phyloP scores from a whole-genome alignment of 2,113 vertebrate genomes.

The Uria aalge region DNA sequence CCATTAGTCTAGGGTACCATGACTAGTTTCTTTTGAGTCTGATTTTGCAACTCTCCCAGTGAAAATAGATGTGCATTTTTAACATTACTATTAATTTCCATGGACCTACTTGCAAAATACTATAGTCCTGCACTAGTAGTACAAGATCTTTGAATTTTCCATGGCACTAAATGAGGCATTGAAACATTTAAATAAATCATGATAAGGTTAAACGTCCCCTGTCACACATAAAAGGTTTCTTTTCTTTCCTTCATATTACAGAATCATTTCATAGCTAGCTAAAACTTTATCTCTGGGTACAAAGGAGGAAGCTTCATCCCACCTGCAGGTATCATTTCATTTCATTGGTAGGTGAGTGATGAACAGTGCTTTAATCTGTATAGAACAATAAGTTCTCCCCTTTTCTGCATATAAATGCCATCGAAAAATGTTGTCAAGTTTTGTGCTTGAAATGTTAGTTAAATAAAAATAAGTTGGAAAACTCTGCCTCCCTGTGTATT shows the following conservation, averaged over 20 bases:
- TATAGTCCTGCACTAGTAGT: background rate
- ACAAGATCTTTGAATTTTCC: background rate
- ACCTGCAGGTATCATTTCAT: background rate
- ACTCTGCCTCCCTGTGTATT: conserved; percentile 14
- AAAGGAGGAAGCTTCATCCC: background rate
- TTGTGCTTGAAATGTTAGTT: conserved; percentile 2
- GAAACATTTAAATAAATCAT: background rate
- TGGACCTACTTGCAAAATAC: background rate
- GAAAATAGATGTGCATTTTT: background rate
- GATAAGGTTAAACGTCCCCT: background rate
- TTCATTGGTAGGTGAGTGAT: background rate
- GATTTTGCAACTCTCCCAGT: background rate
- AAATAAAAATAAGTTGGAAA: conserved; percentile 47
- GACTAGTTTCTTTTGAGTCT: background rate
- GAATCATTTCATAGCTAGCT: background rate
- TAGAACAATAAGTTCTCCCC: background rate
- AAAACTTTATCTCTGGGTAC: background rate
- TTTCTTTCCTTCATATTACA: background rate
- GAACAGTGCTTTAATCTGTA: background rate
- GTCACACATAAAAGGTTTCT: background rate
- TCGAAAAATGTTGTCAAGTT: background rate
- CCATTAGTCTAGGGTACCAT: background rate
- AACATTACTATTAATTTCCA: background rate
- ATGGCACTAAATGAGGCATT: background rate
- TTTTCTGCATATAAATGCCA: background rate